These are phyloP conservation scores for Myodes glareolus DNA, from an alignment of 2,113 vertebrate genomes.

Conservation along the genomic window DNA sequence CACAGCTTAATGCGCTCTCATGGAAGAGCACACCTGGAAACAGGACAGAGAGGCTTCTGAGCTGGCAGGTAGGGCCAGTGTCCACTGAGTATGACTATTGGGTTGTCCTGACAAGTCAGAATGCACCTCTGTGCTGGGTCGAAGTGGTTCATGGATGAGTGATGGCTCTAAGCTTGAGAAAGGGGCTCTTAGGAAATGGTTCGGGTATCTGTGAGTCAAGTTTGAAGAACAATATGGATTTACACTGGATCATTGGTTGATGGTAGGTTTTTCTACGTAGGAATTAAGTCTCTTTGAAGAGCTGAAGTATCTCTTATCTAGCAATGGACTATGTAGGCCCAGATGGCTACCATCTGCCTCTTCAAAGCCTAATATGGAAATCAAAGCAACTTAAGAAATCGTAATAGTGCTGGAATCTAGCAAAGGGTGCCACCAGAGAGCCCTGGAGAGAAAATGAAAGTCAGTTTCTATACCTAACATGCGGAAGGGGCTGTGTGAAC, in stretches of 20 bases:
- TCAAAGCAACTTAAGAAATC: conserved; percentile 42
- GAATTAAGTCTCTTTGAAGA: conserved; percentile 2
- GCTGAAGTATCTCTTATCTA: not conserved
- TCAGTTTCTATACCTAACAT: not conserved
- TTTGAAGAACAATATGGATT: not conserved
- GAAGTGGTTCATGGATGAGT: not conserved
- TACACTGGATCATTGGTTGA: not conserved
- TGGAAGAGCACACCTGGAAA: not conserved
- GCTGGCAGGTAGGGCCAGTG: not conserved
- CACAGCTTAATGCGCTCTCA: fast-evolving
- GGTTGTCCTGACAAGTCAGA: not conserved
- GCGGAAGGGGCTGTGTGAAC: not conserved
- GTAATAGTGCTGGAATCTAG: not conserved
- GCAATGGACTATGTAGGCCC: not conserved
- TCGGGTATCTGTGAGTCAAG: not conserved
- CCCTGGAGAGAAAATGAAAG: not conserved
- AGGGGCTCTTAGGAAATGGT: not conserved
- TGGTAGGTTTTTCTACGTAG: conserved; percentile 3
- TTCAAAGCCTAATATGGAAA: not conserved
- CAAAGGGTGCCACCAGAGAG: not conserved
- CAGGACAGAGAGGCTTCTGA: not conserved
- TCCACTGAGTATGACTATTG: no score
- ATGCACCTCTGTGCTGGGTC: not conserved
- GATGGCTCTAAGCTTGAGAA: not conserved
- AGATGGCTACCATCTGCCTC: conserved; percentile 25